Percentiles rank a stretch among this genome's conserved stretches.
These are phyloP conservation scores for Labroides dimidiatus DNA, from an alignment of 2,797 vertebrate species.

Conservation along the genomic window DNA sequence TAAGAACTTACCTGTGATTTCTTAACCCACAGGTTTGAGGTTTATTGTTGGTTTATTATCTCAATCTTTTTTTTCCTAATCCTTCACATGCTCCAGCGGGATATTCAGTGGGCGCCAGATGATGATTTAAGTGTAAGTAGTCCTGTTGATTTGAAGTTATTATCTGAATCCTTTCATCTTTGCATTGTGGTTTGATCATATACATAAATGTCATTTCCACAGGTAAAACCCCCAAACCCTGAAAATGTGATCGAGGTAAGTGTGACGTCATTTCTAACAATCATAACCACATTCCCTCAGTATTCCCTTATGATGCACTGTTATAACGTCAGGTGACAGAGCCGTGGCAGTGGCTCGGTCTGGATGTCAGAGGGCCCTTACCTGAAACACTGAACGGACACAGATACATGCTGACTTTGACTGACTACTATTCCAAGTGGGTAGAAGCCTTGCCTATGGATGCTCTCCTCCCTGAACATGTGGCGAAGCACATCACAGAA, in stretches of 20 bases:
- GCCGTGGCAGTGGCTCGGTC: conserved; percentile 81
- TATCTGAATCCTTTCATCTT: not conserved
- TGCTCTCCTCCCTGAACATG: conserved; percentile 48
- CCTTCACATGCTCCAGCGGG: conserved; percentile 49
- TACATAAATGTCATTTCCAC: conserved; percentile 22
- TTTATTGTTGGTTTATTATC: not conserved
- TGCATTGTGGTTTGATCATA: not conserved
- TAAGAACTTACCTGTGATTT: too few relatives aligned
- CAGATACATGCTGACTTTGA: conserved; percentile 75
- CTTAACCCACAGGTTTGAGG: too few relatives aligned
- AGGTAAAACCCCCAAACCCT: conserved; percentile 51
- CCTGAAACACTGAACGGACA: conserved; percentile 66
- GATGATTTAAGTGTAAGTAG: conserved; percentile 53
- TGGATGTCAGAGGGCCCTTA: conserved; percentile 80
- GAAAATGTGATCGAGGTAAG: conserved; percentile 67
- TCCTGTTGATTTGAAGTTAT: not conserved
- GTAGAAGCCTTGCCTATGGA: conserved; percentile 77
- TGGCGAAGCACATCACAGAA: conserved; percentile 63
- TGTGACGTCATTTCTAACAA: not conserved
- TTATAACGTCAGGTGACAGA: conserved; percentile 68
- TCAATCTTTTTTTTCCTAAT: conserved; percentile 22
- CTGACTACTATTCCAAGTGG: conserved; percentile 80
- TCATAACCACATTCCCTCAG: not conserved
- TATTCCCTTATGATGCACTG: not conserved
- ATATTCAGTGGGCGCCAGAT: conserved; percentile 77